Evolutionary conservation across 2,888 invertebrate species (phyloP), one percentile per base, ranked within the genome.

Genomic region (Tricholauxania praeusta): DNA sequence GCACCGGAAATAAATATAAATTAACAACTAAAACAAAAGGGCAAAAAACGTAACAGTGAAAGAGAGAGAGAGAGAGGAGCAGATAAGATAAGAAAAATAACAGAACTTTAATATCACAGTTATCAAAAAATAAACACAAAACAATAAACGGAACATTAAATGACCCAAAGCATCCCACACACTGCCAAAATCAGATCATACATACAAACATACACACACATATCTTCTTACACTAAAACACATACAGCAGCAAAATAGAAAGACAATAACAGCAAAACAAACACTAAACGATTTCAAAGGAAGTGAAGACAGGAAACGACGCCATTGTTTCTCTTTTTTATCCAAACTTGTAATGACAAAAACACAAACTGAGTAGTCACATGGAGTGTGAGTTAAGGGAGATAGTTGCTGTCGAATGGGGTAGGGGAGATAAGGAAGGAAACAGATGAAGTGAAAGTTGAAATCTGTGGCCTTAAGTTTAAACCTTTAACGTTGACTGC

Each of bases 1-100:
- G 64, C 51, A 64, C 64, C 51, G 64, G 51, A 64, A 64, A 64
- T 64, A 64, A 64, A 64, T 15, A 64, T 49, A 64, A 64, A 22
- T 49, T 51, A 64, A 51, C 22, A 64, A 22, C 64, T 39, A 39
- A 39, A 39, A 39, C 10, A 10, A 39, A 39, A 39, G 10, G 39
- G 39, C 39, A 39, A 39, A 7, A 39, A 39, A 22, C 3, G 22
- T 15, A 15, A 4, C 15, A 22, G 19, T 12, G 10, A 28, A 28
- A 8, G 19, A n/a, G n/a, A 2, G 28, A 28, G 28, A 28, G 28
- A 28, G 22, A 22, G 3, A 22, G 28, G 28, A 28, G 12, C 5
- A 22, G 12, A 19, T 22, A 55, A 55, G 22, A 55, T n/a, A 17
- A 19, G 12, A n/a, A 55, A 17, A 19, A 10, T 5, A 55, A 55